Conservation (phyloP, 2,888 invertebrate genomes). For the Amphiduros pacificus region DNA sequence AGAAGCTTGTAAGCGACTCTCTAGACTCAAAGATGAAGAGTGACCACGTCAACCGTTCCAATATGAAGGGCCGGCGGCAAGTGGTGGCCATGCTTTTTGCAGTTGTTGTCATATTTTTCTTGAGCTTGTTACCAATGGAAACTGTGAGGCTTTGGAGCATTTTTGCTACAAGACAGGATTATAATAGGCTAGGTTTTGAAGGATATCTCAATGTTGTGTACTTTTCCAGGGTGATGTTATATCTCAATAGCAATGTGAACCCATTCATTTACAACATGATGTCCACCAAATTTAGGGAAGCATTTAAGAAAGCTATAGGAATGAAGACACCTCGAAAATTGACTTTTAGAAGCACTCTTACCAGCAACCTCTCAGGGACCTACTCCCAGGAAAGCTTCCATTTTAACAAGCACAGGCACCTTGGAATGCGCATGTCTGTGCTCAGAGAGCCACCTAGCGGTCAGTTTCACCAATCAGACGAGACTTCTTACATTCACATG, state of each 20-base stretch:
- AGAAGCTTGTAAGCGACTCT: no score
- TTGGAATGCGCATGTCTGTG: no score
- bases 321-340: no score
- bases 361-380: no score
- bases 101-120: background rate
- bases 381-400: no score
- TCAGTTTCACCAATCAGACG: no score
- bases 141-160: background rate
- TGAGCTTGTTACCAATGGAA: background rate
- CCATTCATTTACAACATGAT: background rate
- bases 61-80: background rate
- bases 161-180: background rate
- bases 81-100: background rate
- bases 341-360: no score
- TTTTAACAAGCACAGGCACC: no score
- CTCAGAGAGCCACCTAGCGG: no score
- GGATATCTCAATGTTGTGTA: background rate
- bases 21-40: no score
- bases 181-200: background rate
- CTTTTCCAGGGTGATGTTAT: background rate
- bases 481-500: no score
- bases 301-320: background rate
- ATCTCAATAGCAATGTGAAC: background rate
- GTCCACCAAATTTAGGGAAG: background rate
- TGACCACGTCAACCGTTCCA: no score